A percentile compares a stretch with the other conserved stretches of the same genome.
These are phyloP conservation scores for Falco naumanni DNA, from an alignment of 2,797 vertebrate genomes.

Conservation along the genomic window DNA sequence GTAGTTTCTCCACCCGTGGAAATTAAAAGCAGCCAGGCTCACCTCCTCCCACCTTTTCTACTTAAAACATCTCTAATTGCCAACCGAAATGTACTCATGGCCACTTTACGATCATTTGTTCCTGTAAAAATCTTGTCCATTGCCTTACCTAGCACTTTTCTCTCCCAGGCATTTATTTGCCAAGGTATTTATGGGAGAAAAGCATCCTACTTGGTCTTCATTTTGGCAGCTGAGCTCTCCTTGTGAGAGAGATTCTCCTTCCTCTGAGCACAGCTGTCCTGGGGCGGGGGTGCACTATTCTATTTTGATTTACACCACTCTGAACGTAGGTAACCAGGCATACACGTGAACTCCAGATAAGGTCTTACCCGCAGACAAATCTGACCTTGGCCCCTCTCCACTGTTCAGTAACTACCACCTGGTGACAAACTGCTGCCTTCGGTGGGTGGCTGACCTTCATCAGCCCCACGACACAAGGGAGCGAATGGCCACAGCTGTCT, in stretches of 20 bases:
- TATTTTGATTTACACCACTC: neutral
- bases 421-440: neutral
- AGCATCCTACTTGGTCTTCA: neutral
- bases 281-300: neutral
- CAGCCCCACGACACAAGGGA: accelerated
- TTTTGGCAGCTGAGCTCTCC: neutral
- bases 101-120: neutral
- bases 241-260: neutral
- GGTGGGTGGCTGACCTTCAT: neutral
- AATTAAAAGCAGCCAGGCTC: neutral
- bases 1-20: neutral
- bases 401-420: neutral
- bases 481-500: neutral
- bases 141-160: neutral
- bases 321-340: neutral
- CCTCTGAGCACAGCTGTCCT: neutral
- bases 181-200: neutral
- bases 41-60: neutral
- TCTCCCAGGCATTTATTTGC: neutral
- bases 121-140: neutral
- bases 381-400: neutral
- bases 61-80: neutral
- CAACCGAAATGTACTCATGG: neutral
- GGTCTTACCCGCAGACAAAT: neutral
- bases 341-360: neutral